Percentiles rank a stretch among this genome's conserved stretches.
Conservation (phyloP, 1,140 invertebrate genomes). For the Planococcus citri region DNA sequence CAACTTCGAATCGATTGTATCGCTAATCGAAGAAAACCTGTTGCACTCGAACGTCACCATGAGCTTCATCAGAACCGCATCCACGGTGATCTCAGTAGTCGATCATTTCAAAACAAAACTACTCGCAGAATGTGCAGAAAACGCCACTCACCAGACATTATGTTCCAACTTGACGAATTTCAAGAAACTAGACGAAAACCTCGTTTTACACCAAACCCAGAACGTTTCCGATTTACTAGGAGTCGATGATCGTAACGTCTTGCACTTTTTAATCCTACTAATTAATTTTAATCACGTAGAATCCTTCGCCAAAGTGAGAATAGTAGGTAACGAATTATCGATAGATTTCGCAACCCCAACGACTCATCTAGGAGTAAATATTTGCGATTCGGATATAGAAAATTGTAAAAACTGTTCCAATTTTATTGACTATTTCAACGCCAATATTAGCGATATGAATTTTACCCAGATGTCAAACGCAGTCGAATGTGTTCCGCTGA, state of each 20-base stretch:
- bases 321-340: not conserved
- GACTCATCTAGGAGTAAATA: not conserved
- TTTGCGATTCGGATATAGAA: not conserved
- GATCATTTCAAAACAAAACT: constrained; percentile 5
- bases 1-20: not conserved
- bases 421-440: too few species aligned
- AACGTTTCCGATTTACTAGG: not conserved
- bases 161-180: not conserved
- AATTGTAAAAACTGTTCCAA: constrained; percentile 9
- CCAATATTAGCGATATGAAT: not conserved
- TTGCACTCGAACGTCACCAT: not conserved
- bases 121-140: not conserved
- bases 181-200: not conserved
- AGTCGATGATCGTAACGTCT: not conserved
- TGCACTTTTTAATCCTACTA: not conserved
- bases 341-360: not conserved
- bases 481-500: not conserved
- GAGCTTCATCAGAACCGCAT: constrained; percentile 1
- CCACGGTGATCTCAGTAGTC: not conserved
- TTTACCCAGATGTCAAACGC: not conserved
- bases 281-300: not conserved
- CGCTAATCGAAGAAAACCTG: not conserved
- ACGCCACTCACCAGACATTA: not conserved
- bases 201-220: not conserved
- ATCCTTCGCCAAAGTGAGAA: not conserved